phyloP scores from a whole-genome alignment of 2,797 vertebrate genomes.

The Propithecus perrieri region DNA sequence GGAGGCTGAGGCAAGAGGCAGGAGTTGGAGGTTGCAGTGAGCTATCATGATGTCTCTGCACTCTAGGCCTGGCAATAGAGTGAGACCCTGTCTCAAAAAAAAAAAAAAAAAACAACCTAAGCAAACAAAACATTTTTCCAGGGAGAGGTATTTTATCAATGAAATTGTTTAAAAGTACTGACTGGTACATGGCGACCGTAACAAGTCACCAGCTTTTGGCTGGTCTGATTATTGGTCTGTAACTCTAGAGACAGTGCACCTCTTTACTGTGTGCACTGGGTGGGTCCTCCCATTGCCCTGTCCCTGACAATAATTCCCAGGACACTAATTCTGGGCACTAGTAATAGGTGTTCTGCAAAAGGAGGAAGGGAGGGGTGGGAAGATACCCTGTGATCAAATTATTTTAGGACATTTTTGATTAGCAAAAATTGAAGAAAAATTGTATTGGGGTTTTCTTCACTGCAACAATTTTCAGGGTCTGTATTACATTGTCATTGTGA shows the following conservation, averaged over 20 bases:
- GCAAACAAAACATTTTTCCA: neutral
- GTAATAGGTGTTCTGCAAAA: neutral
- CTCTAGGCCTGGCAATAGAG: too few species aligned
- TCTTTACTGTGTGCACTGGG: too few species aligned
- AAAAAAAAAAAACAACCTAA: too few species aligned
- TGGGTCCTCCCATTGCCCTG: neutral
- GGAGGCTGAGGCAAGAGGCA: neutral
- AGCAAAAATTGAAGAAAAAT: neutral
- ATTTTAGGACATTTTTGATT: neutral
- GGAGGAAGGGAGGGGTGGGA: neutral
- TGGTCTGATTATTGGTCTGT: neutral
- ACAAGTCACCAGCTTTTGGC: neutral
- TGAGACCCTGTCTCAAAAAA: too few species aligned
- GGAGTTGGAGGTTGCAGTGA: neutral
- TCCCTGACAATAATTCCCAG: neutral
- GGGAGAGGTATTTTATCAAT: neutral
- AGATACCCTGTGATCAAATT: neutral
- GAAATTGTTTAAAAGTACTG: neutral
- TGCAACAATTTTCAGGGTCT: neutral
- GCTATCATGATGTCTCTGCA: neutral
- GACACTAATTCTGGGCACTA: neutral
- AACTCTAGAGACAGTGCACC: accelerated
- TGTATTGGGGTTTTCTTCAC: neutral
- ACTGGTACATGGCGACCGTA: neutral
- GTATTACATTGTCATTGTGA: neutral